A percentile compares a stretch with the other conserved stretches of the same genome.
phyloP scores from a whole-genome alignment of 2,113 vertebrate genomes.

The Castor canadensis region DNA sequence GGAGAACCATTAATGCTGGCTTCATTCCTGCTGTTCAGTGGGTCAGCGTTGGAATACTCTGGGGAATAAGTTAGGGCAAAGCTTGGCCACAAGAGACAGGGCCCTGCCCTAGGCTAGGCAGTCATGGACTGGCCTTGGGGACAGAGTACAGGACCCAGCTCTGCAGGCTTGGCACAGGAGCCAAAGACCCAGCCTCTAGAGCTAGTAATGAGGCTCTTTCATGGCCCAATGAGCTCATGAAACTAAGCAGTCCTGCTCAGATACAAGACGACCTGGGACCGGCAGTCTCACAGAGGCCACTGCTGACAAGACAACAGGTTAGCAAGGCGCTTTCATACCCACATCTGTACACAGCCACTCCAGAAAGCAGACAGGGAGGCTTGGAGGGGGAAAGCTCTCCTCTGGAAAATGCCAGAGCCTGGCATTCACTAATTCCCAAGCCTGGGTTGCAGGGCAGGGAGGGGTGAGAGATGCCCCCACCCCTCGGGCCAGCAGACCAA shows the following conservation, averaged over 20 bases:
- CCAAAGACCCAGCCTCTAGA: not conserved
- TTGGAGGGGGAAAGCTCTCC: not conserved
- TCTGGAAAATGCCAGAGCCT: not conserved
- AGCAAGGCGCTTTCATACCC: not conserved
- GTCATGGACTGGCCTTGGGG: not conserved
- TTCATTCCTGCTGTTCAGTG: not conserved
- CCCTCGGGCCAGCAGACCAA: not conserved
- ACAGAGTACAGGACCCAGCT: not conserved
- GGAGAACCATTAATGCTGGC: not conserved
- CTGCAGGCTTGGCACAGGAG: not conserved
- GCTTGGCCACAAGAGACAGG: not conserved
- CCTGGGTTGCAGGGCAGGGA: fast-evolving
- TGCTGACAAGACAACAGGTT: fast-evolving
- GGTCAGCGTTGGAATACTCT: not conserved
- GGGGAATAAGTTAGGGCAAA: not conserved
- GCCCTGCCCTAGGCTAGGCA: no score
- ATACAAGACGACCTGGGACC: fast-evolving
- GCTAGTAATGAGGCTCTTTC: not conserved
- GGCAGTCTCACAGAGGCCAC: not conserved
- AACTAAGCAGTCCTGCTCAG: not conserved
- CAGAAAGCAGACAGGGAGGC: not conserved
- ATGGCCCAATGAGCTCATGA: fast-evolving
- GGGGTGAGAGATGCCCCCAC: not conserved
- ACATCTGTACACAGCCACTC: not conserved
- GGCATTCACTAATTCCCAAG: not conserved